These are phyloP conservation scores for Brenthis ino DNA, from an alignment of 2,888 invertebrate genomes.

Conservation along the genomic window DNA sequence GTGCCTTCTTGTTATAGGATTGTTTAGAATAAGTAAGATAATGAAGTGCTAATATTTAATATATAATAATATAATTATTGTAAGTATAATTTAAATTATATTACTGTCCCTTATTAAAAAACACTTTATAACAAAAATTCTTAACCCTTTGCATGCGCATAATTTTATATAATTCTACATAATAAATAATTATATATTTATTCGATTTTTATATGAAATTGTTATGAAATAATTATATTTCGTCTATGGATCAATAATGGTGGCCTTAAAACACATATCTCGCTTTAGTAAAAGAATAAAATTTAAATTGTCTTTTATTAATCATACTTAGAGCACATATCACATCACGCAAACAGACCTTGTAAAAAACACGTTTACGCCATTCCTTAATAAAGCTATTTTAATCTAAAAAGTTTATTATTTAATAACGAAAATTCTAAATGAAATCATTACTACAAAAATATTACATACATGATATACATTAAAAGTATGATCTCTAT, in stretches of 20 bases:
- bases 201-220: neutral
- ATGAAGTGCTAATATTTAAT: neutral
- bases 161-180: too few relatives aligned
- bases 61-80: neutral
- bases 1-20: slow-evolving; percentile 30
- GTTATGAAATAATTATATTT: neutral
- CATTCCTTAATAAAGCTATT: slow-evolving; percentile 67
- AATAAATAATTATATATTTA: too few relatives aligned
- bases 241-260: slow-evolving; percentile 24
- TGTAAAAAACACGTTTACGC: slow-evolving; percentile 56
- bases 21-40: neutral
- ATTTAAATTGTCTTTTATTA: slow-evolving; percentile 29
- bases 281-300: slow-evolving; percentile 22
- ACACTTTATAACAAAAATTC: too few relatives aligned
- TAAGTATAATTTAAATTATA: slow-evolving; percentile 1
- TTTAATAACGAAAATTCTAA: neutral
- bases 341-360: slow-evolving; percentile 30
- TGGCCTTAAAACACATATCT: slow-evolving; percentile 27
- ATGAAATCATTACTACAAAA: neutral
- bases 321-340: slow-evolving; percentile 27
- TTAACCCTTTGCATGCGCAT: neutral
- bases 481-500: too few relatives aligned
- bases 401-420: slow-evolving; percentile 21
- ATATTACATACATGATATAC: neutral
- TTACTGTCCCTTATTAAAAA: too few relatives aligned